Evolutionary conservation across 2,113 vertebrate species (phyloP).

Genomic region (Theropithecus gelada): DNA sequence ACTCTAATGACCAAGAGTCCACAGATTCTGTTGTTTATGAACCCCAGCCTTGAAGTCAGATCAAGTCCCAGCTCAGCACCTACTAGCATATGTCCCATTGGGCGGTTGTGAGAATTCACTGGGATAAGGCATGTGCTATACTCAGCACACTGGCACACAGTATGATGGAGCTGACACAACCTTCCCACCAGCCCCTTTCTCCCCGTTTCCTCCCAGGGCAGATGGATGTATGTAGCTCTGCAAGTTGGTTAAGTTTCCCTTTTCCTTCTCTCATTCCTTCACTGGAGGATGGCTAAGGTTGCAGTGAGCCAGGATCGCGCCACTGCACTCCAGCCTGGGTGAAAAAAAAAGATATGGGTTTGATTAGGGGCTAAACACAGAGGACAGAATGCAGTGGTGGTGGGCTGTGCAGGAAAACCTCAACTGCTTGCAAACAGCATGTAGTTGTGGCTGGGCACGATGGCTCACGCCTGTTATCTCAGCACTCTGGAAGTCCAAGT

Average conservation of each 20-base stretch:
- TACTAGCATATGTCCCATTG: too few species aligned
- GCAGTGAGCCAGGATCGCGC: too few species aligned
- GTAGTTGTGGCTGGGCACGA: too few species aligned
- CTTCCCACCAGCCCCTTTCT: neutral
- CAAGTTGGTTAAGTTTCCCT: neutral
- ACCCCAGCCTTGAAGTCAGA: neutral
- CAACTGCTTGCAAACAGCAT: too few species aligned
- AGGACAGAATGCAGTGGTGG: too few species aligned
- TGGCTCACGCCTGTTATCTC: too few species aligned
- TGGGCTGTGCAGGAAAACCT: too few species aligned
- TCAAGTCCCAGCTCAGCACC: neutral
- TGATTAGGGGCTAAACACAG: too few species aligned
- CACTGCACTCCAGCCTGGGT: too few species aligned
- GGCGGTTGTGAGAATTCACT: neutral
- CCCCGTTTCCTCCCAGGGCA: neutral
- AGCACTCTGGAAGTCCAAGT: too few species aligned
- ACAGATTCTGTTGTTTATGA: neutral
- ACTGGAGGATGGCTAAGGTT: neutral
- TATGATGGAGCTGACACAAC: accelerated
- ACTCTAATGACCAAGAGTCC: neutral
- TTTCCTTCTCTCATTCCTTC: neutral
- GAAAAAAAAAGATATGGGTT: too few species aligned
- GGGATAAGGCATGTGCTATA: neutral
- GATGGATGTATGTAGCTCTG: neutral
- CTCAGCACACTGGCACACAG: neutral